Conservation (phyloP, 2,797 vertebrate genomes). For the Synaphobranchus kaupii region DNA sequence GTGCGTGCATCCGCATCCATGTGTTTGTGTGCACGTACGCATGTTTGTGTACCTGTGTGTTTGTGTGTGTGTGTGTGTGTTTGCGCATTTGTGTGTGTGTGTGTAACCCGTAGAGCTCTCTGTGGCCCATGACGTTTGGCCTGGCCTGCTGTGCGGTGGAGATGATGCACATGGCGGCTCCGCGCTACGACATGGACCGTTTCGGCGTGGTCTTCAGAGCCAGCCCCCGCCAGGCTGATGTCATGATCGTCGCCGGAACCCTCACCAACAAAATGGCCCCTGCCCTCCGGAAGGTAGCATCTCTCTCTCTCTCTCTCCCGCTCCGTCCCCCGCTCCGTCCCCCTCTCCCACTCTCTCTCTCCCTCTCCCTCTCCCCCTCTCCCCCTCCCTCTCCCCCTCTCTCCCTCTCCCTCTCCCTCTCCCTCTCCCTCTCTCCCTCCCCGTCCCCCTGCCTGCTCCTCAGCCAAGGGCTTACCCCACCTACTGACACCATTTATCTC, state of each 20-base stretch:
- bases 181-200: conserved; percentile 97
- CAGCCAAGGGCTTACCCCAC: neutral
- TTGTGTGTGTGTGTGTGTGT: too few relatives aligned
- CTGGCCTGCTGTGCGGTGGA: conserved; percentile 95
- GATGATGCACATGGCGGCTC: conserved; percentile 99
- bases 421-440: too few relatives aligned
- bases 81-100: neutral
- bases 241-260: conserved; percentile 97
- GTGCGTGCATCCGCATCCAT: neutral
- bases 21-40: neutral
- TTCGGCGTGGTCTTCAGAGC: conserved; percentile 97
- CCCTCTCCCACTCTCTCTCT: too few relatives aligned
- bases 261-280: conserved; percentile 99
- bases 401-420: too few relatives aligned
- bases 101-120: conserved; percentile 79
- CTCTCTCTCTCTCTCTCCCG: neutral
- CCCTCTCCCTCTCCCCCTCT: too few relatives aligned
- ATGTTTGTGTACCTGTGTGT: neutral
- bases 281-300: conserved; percentile 87
- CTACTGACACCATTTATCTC: neutral
- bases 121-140: conserved; percentile 99
- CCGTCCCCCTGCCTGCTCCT: too few relatives aligned
- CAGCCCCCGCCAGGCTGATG: conserved; percentile 91
- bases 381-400: too few relatives aligned
- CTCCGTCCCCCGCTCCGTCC: too few relatives aligned